Percentiles rank a stretch among this genome's conserved stretches.
These are phyloP conservation scores for Choloepus hoffmanni DNA, from an alignment of 2,113 vertebrate genomes.

Conservation along the genomic window DNA sequence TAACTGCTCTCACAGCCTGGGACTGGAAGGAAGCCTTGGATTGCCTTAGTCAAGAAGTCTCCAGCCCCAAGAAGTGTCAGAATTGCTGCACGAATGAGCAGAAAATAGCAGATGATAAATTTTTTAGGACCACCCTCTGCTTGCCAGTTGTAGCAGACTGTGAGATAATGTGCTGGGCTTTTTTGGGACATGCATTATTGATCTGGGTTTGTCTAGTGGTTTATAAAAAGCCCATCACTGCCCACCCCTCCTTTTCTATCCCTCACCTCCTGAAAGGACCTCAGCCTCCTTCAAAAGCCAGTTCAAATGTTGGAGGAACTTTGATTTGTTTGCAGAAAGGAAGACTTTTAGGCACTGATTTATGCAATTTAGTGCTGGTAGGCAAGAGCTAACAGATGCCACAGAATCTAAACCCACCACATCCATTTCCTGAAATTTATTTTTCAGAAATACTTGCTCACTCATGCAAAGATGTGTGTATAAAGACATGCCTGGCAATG, in stretches of 20 bases:
- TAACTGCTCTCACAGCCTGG: slow-evolving; percentile 74
- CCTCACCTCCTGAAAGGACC: slow-evolving; percentile 43
- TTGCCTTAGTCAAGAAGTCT: slow-evolving; percentile 72
- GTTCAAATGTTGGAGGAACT: not conserved
- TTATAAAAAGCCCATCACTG: slow-evolving; percentile 71
- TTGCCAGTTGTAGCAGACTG: slow-evolving; percentile 79
- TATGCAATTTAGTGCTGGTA: not conserved
- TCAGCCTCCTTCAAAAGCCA: not conserved
- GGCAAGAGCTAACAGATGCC: not conserved
- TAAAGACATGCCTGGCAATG: not conserved
- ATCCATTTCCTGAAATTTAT: not conserved
- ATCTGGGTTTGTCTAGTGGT: slow-evolving; percentile 79
- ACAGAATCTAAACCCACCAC: not conserved
- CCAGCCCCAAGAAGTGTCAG: slow-evolving; percentile 75
- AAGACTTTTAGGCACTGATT: not conserved
- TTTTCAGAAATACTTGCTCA: not conserved
- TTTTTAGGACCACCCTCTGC: slow-evolving; percentile 85
- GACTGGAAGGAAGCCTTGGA: slow-evolving; percentile 80
- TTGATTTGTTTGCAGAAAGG: not conserved
- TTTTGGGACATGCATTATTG: slow-evolving; percentile 82
- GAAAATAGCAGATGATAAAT: slow-evolving; percentile 85
- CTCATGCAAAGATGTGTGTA: accelerated
- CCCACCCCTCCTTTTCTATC: not conserved
- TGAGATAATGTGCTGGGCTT: slow-evolving; percentile 81
- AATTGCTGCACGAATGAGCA: slow-evolving; percentile 82